Evolutionary conservation across 92 coral and sea anemone species (phyloP), one percentile per base, ranked within the genome.

Genomic region (Pocillopora grandis): DNA sequence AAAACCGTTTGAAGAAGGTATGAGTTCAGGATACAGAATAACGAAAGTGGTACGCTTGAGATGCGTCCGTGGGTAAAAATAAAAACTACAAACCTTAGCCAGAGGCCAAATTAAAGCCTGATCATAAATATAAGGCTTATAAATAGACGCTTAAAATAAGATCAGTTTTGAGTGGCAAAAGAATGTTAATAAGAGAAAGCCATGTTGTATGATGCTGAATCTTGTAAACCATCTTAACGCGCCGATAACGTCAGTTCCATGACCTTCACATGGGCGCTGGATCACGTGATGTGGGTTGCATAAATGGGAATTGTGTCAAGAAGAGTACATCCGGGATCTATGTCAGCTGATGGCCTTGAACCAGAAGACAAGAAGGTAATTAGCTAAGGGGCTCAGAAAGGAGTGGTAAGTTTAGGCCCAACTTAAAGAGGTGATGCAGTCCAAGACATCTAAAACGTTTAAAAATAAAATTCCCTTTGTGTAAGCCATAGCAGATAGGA

Each of bases 321-420:
- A 37, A 18, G 70, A 60, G 49, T 58, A 36, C n/a, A 23, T 83
- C 73, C 80, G 63, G 80, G 80, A 72, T 62, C 65, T 83, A 52
- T 80, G 96, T 90, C 93, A 92, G 96, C 96, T 92, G 90, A 92
- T 81, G 15, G 90, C 94, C 96, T 92, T 92, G 80, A 64, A 75
- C 82, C 89, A 73, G 85, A 79, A 86, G 72, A 92, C 82, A 64
- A 62, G 31, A 90, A 63, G 69, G 85, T 82, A 87, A 65, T 62
- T 59, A 78, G 75, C 61, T 89, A 76, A 79, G 86, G 75, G 35
- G 58, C 8, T 48, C 66, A 58, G 31, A 3, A 1, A 18, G 27
- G 68, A 70, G 78, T 57, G 52, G 78, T n/a, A 27, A 60, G 62
- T 49, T 82, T 65, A 60, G 81, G 85, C 88, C 88, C 83, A 84